Percentiles rank a stretch among this genome's conserved stretches.
Evolutionary conservation across 2,113 vertebrate genomes (phyloP).

Genomic region (Guaruba guarouba): DNA sequence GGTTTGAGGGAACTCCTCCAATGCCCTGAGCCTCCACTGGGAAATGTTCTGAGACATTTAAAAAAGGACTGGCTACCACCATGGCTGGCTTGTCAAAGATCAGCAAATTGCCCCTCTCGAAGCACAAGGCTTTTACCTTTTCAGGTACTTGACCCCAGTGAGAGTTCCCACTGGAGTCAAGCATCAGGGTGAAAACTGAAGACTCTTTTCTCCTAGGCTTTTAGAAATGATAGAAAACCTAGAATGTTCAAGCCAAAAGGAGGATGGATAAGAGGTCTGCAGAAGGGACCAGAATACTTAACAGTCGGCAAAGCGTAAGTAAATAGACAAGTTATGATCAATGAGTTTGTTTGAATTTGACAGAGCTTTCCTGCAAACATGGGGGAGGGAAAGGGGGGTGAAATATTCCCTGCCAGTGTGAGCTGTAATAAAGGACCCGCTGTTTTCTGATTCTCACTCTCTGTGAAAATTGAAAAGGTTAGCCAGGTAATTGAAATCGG

Average conservation of each 20-base stretch:
- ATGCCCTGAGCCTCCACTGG: neutral
- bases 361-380: conserved; percentile 42
- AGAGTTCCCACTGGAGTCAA: neutral
- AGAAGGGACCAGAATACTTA: conserved; percentile 33
- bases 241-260: neutral
- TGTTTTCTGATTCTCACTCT: conserved; percentile 56
- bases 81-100: neutral
- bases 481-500: conserved; percentile 68
- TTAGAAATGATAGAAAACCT: neutral
- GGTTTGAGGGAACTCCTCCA: neutral
- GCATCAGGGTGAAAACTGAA: neutral
- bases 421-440: conserved; percentile 55
- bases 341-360: conserved; percentile 53
- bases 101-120: neutral
- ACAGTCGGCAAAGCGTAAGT: conserved; percentile 18
- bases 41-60: neutral
- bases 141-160: neutral
- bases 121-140: neutral
- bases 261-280: neutral
- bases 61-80: neutral
- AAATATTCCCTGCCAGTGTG: neutral
- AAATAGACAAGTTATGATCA: conserved; percentile 54
- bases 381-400: neutral
- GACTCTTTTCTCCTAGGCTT: neutral
- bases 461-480: conserved; percentile 69